Base-by-base conservation (phyloP, 2,797 vertebrate species). In the Odontamblyopus lacepedii region DNA sequence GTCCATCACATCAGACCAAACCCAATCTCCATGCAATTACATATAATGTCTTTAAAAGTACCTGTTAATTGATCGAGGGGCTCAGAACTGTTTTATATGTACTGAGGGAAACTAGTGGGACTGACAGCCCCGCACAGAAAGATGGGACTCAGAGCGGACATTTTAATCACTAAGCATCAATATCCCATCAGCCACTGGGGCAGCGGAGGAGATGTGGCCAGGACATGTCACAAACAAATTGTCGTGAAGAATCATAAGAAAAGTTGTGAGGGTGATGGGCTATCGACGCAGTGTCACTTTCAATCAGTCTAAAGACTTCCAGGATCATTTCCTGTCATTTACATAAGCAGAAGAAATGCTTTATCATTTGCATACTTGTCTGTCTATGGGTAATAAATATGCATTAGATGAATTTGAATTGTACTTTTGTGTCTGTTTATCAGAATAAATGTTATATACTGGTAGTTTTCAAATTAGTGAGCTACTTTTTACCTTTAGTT, bases 121-220 rank as follows among this genome's bases (percentile, higher is more conserved):
- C 15, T 67, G 78, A 79, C 81, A 78, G 72, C 32, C 32, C 3
- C 13, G 78, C 72, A 66, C 62, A 72, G 38, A 35, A 27, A 67
- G 77, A 79, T 26, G 30, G 59, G 71, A 79, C 71, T 27, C 18
- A 51, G 59, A 76, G 50, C 18, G n/a, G 82, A 83, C 71, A 0
- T 81, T 86, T 85, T 83, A 86, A 89, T 88, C 85, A 83, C 67
- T 67, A 29, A 60, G 57, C 66, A n/a, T 81, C 79, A 70, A 88
- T 85, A 85, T 77, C 82, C 74, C 65, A 80, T 85, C 78, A 78
- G 57, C 51, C 8, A 0, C 11, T 18, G 4, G 15, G 51, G 67
- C 68, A 70, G 64, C 55, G 50, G 72, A 69, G 74, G 27, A 74
- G 18, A 79, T 64, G 41, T 60, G 26, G 62, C 41, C 57, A 50